phyloP scores from a whole-genome alignment of 2,888 invertebrate genomes.

The Orthonevra nobilis region DNA sequence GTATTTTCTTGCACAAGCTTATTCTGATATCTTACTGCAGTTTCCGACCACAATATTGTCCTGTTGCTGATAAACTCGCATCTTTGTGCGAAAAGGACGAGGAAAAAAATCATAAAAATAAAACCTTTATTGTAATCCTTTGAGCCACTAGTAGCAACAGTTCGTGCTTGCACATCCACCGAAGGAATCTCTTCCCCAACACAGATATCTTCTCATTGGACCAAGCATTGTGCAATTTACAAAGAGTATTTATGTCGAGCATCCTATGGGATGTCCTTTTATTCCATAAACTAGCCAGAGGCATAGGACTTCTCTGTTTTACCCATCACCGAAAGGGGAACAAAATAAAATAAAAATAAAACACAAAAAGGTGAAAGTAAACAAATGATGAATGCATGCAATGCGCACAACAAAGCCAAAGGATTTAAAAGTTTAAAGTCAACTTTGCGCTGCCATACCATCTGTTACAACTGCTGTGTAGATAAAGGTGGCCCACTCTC shows the following conservation, averaged over 20 bases:
- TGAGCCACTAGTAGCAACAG: slow-evolving; percentile 50
- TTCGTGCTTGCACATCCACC: slow-evolving; percentile 16
- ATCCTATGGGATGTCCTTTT: slow-evolving; percentile 46
- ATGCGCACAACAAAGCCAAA: background rate
- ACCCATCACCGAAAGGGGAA: background rate
- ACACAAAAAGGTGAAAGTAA: slow-evolving; percentile 3
- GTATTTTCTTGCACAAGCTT: background rate
- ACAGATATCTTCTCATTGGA: slow-evolving; percentile 18
- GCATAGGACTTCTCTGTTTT: slow-evolving; percentile 23
- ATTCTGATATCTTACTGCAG: slow-evolving; percentile 8
- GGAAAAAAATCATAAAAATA: slow-evolving; percentile 2
- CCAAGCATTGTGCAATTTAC: slow-evolving; percentile 37
- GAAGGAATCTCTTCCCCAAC: slow-evolving; percentile 28
- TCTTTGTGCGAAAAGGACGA: slow-evolving; percentile 14
- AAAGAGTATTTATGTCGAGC: slow-evolving; percentile 45
- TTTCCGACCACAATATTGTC: background rate
- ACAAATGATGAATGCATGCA: slow-evolving; percentile 41
- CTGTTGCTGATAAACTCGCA: slow-evolving; percentile 14
- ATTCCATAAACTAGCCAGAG: slow-evolving; percentile 14
- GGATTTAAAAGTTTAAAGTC: slow-evolving; percentile 27
- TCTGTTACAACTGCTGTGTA: slow-evolving; percentile 2
- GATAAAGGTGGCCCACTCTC: background rate
- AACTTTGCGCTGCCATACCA: slow-evolving; percentile 9
- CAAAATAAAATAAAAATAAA: too few relatives aligned
- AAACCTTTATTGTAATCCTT: slow-evolving; percentile 47